Percentiles rank a stretch among this genome's conserved stretches.
Evolutionary conservation across 2,797 vertebrate genomes (phyloP).

Genomic region (Sibirionetta formosa): DNA sequence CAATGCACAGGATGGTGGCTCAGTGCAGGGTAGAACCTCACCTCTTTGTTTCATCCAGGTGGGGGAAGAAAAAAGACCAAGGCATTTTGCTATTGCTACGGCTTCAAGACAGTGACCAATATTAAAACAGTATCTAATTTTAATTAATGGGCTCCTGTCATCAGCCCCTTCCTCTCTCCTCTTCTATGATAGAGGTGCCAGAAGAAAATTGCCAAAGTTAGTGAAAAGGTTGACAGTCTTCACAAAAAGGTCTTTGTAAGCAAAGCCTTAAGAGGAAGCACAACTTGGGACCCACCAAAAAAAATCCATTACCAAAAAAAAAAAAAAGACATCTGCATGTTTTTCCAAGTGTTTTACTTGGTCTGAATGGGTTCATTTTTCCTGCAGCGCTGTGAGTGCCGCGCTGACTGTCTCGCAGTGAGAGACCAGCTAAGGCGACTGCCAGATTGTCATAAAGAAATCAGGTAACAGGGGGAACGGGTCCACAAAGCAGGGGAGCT

Average conservation of each 20-base stretch:
- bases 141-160: constrained; percentile 27
- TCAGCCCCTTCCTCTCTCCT: background rate
- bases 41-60: background rate
- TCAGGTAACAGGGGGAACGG: constrained; percentile 37
- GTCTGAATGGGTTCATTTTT: constrained; percentile 73
- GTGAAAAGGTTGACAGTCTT: constrained; percentile 23
- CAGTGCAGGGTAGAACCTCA: background rate
- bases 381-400: constrained; percentile 31
- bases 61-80: background rate
- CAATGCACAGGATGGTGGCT: background rate
- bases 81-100: background rate
- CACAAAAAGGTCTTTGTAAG: constrained; percentile 30
- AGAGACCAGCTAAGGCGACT: constrained; percentile 34
- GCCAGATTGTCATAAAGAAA: constrained; percentile 49
- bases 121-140: constrained; percentile 31
- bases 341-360: constrained; percentile 68
- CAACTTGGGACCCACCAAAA: background rate
- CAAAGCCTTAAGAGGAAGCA: constrained; percentile 41
- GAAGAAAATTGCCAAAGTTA: constrained; percentile 37
- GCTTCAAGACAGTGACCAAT: constrained; percentile 15
- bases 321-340: background rate
- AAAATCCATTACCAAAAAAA: background rate
- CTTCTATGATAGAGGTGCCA: background rate
- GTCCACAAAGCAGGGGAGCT: constrained; percentile 50
- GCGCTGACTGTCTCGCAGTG: constrained; percentile 50